Evolutionary conservation across 2,888 invertebrate genomes (phyloP).

Genomic region (Drosophila imparisetae): DNA sequence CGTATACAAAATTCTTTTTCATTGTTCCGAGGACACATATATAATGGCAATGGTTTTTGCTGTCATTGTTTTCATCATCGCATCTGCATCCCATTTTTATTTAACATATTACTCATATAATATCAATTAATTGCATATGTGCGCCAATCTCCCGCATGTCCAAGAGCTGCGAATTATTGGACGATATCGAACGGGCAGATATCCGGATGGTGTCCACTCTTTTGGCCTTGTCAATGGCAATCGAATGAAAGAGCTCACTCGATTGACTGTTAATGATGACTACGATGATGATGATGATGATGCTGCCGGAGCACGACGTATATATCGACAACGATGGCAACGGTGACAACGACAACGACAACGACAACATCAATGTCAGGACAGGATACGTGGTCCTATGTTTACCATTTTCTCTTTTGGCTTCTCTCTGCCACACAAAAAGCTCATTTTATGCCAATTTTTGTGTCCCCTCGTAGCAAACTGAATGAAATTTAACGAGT

Average conservation of each 20-base stretch:
- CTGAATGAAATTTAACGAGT: conserved; percentile 70
- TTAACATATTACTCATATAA: conserved; percentile 79
- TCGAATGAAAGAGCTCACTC: conserved; percentile 55
- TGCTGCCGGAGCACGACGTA: conserved; percentile 32
- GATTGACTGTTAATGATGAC: conserved; percentile 55
- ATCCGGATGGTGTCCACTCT: conserved; percentile 39
- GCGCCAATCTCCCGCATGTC: conserved; percentile 27
- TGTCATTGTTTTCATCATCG: conserved; percentile 41
- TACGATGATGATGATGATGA: conserved; percentile 21
- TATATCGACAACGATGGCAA: conserved; percentile 40
- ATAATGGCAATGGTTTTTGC: conserved; percentile 52
- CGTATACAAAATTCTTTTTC: conserved; percentile 20
- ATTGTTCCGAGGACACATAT: conserved; percentile 49
- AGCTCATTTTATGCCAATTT: conserved; percentile 77
- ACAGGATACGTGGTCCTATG: conserved; percentile 42
- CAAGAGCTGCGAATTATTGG: conserved; percentile 66
- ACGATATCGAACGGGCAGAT: conserved; percentile 41
- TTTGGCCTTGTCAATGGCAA: conserved; percentile 57
- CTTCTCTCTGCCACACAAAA: conserved; percentile 51
- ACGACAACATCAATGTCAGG: conserved; percentile 65
- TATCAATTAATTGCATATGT: conserved; percentile 78
- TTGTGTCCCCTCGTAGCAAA: conserved; percentile 37
- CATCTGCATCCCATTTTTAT: conserved; percentile 61
- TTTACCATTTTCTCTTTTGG: conserved; percentile 1
- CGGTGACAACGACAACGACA: conserved; percentile 52